Evolutionary conservation across 1,140 invertebrate genomes (phyloP).

Genomic region (Trypoxylus dichotomus): DNA sequence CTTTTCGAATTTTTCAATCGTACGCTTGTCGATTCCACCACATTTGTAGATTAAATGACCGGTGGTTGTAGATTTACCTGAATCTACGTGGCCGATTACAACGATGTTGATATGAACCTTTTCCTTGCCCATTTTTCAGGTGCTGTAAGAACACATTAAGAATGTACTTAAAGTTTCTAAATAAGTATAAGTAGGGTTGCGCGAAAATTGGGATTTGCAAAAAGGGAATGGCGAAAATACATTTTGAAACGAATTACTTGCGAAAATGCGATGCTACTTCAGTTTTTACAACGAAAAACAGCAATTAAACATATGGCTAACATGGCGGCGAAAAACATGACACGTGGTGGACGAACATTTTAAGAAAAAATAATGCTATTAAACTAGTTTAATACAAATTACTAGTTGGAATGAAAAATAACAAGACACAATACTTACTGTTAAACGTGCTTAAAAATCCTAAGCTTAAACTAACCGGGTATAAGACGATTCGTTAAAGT

Average conservation of each 20-base stretch:
- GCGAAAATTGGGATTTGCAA: not conserved
- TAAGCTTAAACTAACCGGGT: constrained; percentile 11
- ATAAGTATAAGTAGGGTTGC: not conserved
- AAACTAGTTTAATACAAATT: constrained; percentile 19
- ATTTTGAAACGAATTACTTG: not conserved
- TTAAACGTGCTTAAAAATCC: not conserved
- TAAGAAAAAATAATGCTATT: constrained; percentile 34
- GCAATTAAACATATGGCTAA: constrained; percentile 50
- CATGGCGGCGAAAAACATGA: constrained; percentile 43
- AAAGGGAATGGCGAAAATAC: not conserved
- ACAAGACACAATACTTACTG: constrained; percentile 27
- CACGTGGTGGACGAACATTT: constrained; percentile 48
- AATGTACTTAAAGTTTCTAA: not conserved
- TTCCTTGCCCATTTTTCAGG: constrained; percentile 82
- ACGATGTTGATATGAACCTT: constrained; percentile 99
- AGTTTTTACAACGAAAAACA: constrained; percentile 4
- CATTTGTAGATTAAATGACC: constrained; percentile 98
- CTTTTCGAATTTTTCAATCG: constrained; percentile 97
- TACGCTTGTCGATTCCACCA: constrained; percentile 94
- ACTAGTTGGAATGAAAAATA: not conserved
- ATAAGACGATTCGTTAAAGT: constrained; percentile 27
- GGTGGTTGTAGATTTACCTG: constrained; percentile 96
- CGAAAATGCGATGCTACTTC: not conserved
- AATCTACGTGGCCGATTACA: constrained; percentile 99
- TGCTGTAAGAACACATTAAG: not conserved